Conservation (phyloP, 2,113 vertebrate genomes). For the Misgurnus anguillicaudatus region DNA sequence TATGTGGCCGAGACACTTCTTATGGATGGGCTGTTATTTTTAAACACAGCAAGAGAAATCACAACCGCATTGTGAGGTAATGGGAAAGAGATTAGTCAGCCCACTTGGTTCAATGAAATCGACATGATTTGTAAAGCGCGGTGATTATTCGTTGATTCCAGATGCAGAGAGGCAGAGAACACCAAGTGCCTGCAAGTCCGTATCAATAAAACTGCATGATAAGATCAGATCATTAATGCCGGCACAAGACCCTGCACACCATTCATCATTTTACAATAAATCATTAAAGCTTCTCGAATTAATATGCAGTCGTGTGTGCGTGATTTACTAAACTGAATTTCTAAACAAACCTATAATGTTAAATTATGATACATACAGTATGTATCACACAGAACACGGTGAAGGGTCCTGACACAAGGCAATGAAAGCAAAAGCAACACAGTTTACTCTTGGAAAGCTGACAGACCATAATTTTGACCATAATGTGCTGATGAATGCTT, state of each 20-base stretch:
- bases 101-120: conserved; percentile 35
- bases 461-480: too few species aligned
- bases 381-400: neutral
- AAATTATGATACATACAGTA: conserved; percentile 6
- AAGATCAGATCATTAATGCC: conserved; percentile 29
- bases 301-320: neutral
- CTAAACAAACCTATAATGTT: neutral
- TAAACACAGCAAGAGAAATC: conserved; percentile 31
- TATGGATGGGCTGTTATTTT: conserved; percentile 38
- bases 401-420: conserved; percentile 10
- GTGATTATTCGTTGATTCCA: conserved; percentile 30
- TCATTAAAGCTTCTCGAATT: neutral
- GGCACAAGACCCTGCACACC: neutral
- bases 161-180: conserved; percentile 18
- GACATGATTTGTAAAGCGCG: conserved; percentile 37
- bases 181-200: neutral
- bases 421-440: neutral
- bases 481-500: too few species aligned
- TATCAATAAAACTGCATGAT: conserved; percentile 38
- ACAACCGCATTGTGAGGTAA: conserved; percentile 27
- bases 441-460: too few species aligned
- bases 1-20: conserved; percentile 15
- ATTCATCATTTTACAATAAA: neutral
- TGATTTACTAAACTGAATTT: conserved; percentile 10
- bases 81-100: conserved; percentile 34